phyloP scores from a whole-genome alignment of 2,113 vertebrate species.

The Dasyornis broadbenti region DNA sequence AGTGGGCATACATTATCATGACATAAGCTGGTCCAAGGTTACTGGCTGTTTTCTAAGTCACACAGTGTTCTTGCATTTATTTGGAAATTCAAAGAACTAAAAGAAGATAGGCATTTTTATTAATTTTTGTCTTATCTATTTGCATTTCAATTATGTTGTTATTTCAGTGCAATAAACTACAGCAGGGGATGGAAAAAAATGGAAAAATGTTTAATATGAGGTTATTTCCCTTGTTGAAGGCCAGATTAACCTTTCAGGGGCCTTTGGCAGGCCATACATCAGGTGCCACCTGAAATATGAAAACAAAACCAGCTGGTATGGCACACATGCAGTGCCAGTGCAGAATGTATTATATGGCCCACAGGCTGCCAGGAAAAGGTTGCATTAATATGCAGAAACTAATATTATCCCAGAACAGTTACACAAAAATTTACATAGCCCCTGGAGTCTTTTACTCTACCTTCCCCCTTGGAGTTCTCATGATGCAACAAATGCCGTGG shows the following conservation, averaged over 20 bases:
- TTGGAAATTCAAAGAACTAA: background rate
- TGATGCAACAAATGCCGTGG: background rate
- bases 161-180: background rate
- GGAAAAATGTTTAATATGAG: background rate
- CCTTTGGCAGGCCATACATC: background rate
- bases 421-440: background rate
- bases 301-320: background rate
- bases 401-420: background rate
- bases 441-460: background rate
- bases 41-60: background rate
- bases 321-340: background rate
- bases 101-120: background rate
- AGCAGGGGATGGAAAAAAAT: background rate
- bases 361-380: background rate
- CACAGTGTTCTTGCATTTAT: background rate
- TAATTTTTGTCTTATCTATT: background rate
- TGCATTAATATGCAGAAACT: background rate
- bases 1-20: background rate
- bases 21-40: background rate
- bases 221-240: background rate
- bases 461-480: background rate
- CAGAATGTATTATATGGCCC: background rate
- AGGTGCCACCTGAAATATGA: background rate
- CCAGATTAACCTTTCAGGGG: background rate
- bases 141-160: conserved; percentile 4